These are phyloP conservation scores for Leptonema lineaticorne DNA, from an alignment of 1,140 invertebrate genomes.

Conservation along the genomic window DNA sequence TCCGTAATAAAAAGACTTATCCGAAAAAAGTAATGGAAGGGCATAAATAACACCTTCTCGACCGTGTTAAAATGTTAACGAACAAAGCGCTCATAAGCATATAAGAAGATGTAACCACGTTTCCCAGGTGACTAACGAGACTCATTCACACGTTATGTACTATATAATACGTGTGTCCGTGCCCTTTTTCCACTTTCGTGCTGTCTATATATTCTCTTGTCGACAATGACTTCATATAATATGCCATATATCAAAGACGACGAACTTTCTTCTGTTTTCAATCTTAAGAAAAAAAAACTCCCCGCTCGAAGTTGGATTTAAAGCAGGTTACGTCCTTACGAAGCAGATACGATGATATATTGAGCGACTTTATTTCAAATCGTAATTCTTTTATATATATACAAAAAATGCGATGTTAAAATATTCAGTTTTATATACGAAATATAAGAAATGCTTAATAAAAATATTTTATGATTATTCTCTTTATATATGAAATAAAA, in stretches of 20 bases:
- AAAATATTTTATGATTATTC: too few relatives aligned
- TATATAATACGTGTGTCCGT: background rate
- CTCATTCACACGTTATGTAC: constrained; percentile 26
- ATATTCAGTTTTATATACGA: too few relatives aligned
- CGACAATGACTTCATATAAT: constrained; percentile 14
- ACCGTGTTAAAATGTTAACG: background rate
- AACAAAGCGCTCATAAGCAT: constrained; percentile 16
- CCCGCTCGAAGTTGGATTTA: too few relatives aligned
- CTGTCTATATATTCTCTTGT: too few relatives aligned
- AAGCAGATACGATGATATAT: too few relatives aligned
- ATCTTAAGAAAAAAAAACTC: too few relatives aligned
- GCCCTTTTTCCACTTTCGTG: constrained; percentile 14
- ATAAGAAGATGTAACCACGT: constrained; percentile 11
- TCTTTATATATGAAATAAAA: too few relatives aligned
- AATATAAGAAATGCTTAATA: too few relatives aligned
- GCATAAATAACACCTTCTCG: constrained; percentile 28
- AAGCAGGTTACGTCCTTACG: too few relatives aligned
- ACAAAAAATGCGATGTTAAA: too few relatives aligned
- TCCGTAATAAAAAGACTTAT: constrained; percentile 17
- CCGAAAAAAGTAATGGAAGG: constrained; percentile 21
- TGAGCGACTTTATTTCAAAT: too few relatives aligned
- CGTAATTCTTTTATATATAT: too few relatives aligned
- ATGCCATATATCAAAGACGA: constrained; percentile 11
- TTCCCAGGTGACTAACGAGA: constrained; percentile 23
- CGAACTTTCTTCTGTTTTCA: background rate